Evolutionary conservation across 1,140 invertebrate species (phyloP).

Genomic region (Oscheius sp.): DNA sequence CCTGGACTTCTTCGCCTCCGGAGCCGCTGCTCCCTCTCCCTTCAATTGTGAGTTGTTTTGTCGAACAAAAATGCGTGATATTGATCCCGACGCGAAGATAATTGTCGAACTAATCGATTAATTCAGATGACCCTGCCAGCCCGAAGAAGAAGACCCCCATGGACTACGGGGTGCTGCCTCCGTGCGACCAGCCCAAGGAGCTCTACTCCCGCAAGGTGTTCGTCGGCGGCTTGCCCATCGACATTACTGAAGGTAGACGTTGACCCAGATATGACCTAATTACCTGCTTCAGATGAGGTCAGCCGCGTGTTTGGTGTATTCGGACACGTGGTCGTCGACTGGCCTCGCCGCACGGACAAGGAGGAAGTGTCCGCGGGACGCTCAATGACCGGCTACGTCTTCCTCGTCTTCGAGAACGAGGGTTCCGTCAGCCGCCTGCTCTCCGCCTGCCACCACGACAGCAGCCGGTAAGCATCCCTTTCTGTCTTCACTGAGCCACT

Average conservation of each 20-base stretch:
- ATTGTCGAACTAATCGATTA: too few species aligned
- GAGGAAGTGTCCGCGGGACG: neutral
- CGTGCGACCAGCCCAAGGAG: too few species aligned
- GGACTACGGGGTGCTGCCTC: too few species aligned
- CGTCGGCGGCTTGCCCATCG: slow-evolving; percentile 93
- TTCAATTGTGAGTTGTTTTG: too few species aligned
- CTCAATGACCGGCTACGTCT: slow-evolving; percentile 66
- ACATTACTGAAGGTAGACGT: slow-evolving; percentile 74
- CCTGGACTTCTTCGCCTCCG: too few species aligned
- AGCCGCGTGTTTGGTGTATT: slow-evolving; percentile 94
- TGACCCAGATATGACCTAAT: neutral
- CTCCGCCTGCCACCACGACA: slow-evolving; percentile 93
- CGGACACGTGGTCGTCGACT: slow-evolving; percentile 92
- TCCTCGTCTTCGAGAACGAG: slow-evolving; percentile 80
- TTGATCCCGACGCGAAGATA: too few species aligned
- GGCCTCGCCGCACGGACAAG: slow-evolving; percentile 98
- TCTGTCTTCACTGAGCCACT: neutral
- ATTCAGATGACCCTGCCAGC: too few species aligned
- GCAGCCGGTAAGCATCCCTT: slow-evolving; percentile 69
- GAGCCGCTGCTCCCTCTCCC: too few species aligned
- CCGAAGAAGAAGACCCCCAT: too few species aligned
- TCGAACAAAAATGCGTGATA: too few species aligned
- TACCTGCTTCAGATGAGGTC: slow-evolving; percentile 82
- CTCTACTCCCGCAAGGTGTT: slow-evolving; percentile 92
- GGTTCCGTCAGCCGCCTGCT: slow-evolving; percentile 92